These are phyloP conservation scores for Oryzias melastigma DNA, from an alignment of 2,113 vertebrate genomes.

Conservation along the genomic window DNA sequence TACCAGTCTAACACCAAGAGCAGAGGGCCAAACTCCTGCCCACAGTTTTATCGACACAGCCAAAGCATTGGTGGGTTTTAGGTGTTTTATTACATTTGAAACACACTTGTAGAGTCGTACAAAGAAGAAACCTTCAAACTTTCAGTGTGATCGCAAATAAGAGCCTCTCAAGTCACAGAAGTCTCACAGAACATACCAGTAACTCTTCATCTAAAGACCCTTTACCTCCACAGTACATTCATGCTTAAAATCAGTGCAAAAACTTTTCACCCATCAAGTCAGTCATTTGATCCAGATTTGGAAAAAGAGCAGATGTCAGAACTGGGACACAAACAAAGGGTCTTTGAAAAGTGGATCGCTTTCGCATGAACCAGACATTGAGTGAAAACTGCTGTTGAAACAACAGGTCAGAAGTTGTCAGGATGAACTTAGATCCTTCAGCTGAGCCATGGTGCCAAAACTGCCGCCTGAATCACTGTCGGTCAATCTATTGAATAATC, in stretches of 20 bases:
- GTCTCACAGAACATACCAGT: constrained; percentile 24
- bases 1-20: background rate
- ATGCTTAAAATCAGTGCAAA: constrained; percentile 50
- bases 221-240: constrained; percentile 31
- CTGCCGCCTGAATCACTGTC: no score
- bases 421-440: no score
- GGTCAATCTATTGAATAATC: no score
- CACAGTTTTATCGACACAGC: background rate
- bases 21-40: background rate
- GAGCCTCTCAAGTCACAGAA: background rate
- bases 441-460: background rate
- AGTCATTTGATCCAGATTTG: background rate
- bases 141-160: constrained; percentile 5
- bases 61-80: background rate
- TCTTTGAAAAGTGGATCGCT: background rate
- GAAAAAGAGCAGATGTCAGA: background rate
- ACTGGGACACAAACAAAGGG: no score
- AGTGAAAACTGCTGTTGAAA: background rate
- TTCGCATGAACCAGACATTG: background rate
- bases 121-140: background rate
- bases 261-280: constrained; percentile 5
- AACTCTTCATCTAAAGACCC: constrained; percentile 43
- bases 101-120: constrained; percentile 1
- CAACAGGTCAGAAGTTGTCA: no score
- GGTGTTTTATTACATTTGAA: constrained; percentile 5